Evolutionary conservation across 1,140 invertebrate species (phyloP), one percentile per base, ranked within the genome.

Genomic region (Euglossa dilemma): DNA sequence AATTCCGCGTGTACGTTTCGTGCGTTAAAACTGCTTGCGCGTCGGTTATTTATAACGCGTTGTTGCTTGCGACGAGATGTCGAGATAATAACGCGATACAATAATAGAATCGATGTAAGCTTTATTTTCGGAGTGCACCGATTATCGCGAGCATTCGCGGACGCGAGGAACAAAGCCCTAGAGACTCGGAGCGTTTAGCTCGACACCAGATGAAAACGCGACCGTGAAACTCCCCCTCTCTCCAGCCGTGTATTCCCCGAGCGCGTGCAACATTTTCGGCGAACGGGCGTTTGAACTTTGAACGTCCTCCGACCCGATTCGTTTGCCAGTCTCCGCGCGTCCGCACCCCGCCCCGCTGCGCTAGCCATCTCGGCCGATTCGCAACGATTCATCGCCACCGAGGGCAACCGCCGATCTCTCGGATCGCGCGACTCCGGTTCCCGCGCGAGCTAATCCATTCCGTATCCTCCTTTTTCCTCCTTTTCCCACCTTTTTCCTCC

Each of bases 41-140:
- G n/a, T n/a, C 54, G 20, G 36, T 81, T 81, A 81, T 75, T 81
- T 67, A 75, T 81, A 81, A 50, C 28, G 18, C 6, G 23, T 52
- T 63, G 18, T 57, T 67, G 28, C 63, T 36, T 23, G 63, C 28
- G 25, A 64, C 47, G 47, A 63, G 45, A 75, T 47, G 52, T 64
- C 47, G 20, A n/a, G 43, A 81, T 81, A 80, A 80, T 74, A 57
- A 67, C 54, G 43, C 9, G 36, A 14, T 61, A 57, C 50, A 76
- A 67, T 81, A 81, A 75, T 76, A 81, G 72, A 50, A 3, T 11
- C 61, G 72, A 18, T 45, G 80, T 63, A 75, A 75, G 50, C 6
- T 81, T 73, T 74, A 78, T 83, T 73, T 83, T 84, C 63, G 74
- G 47, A 45, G 9, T 36, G 61, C 67, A 59, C 73, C 23, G 47